Conservation (phyloP, 2,888 invertebrate species). For the Amitus sp. region DNA sequence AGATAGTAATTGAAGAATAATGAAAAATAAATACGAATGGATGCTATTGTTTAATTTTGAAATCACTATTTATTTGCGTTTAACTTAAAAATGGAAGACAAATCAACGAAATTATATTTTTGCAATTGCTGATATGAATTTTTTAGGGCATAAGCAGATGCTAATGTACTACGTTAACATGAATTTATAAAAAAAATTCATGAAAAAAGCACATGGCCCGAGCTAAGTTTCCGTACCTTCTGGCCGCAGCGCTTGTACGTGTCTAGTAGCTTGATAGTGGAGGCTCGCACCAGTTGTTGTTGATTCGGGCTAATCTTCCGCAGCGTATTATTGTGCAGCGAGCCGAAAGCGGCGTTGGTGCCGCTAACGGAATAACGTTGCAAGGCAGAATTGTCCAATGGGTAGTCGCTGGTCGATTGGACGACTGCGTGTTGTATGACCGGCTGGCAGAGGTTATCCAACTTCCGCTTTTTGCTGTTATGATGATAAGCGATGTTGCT, state of each 20-base stretch:
- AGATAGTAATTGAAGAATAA: too few relatives aligned
- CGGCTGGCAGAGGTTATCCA: constrained; percentile 65
- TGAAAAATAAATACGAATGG: too few relatives aligned
- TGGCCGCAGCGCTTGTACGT: constrained; percentile 76
- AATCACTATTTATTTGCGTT: too few relatives aligned
- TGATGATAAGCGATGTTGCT: constrained; percentile 63
- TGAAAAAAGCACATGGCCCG: too few relatives aligned
- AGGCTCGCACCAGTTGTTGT: constrained; percentile 73
- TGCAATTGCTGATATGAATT: too few relatives aligned
- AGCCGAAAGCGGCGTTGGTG: constrained; percentile 59
- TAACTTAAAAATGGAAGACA: too few relatives aligned
- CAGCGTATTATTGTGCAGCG: constrained; percentile 64
- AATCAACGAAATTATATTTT: too few relatives aligned
- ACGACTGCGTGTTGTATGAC: constrained; percentile 64
- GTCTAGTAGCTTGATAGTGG: constrained; percentile 76
- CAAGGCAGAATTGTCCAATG: constrained; percentile 65
- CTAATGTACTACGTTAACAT: too few relatives aligned
- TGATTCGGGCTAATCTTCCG: constrained; percentile 66
- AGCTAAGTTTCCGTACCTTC: too few relatives aligned
- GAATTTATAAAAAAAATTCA: too few relatives aligned
- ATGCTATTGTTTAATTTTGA: too few relatives aligned
- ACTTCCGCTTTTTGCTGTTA: constrained; percentile 66
- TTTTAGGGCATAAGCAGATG: too few relatives aligned
- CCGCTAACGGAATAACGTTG: constrained; percentile 60
- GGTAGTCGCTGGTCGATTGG: constrained; percentile 64